Conservation (phyloP, 2,113 vertebrate genomes). For the Merops nubicus region DNA sequence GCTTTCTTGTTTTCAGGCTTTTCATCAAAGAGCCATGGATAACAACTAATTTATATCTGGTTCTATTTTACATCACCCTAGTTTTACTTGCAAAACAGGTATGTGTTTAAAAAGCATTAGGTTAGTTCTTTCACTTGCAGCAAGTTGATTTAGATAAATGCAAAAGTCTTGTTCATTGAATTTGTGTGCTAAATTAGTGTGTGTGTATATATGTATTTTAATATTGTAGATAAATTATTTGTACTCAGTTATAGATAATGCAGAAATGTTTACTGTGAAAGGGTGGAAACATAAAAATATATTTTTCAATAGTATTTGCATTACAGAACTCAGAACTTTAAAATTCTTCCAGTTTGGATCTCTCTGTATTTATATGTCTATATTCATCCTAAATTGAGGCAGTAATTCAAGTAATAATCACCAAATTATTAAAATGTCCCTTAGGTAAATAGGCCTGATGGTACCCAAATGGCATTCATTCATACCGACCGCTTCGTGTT, state of each 20-base stretch:
- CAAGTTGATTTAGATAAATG: background rate
- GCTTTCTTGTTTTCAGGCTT: conserved; percentile 49
- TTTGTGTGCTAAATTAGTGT: background rate
- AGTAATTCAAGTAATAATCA: background rate
- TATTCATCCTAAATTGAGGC: background rate
- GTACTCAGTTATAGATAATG: background rate
- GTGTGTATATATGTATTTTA: background rate
- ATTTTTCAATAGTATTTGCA: background rate
- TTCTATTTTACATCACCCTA: conserved; percentile 89
- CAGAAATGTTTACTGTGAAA: background rate
- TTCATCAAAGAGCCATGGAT: conserved; percentile 79
- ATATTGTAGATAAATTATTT: background rate
- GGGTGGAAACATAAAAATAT: background rate
- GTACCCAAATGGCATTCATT: background rate
- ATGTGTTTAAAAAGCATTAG: background rate
- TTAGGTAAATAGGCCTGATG: background rate
- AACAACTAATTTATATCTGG: conserved; percentile 89
- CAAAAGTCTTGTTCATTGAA: background rate
- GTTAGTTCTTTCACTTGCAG: background rate
- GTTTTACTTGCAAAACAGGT: conserved; percentile 94
- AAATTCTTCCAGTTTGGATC: background rate
- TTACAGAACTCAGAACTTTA: background rate
- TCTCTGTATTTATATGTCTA: background rate
- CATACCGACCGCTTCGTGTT: background rate
- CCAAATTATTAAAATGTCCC: background rate